Percentiles rank a stretch among this genome's conserved stretches.
Conservation (phyloP, 2,113 vertebrate genomes). For the Zingel zingel region DNA sequence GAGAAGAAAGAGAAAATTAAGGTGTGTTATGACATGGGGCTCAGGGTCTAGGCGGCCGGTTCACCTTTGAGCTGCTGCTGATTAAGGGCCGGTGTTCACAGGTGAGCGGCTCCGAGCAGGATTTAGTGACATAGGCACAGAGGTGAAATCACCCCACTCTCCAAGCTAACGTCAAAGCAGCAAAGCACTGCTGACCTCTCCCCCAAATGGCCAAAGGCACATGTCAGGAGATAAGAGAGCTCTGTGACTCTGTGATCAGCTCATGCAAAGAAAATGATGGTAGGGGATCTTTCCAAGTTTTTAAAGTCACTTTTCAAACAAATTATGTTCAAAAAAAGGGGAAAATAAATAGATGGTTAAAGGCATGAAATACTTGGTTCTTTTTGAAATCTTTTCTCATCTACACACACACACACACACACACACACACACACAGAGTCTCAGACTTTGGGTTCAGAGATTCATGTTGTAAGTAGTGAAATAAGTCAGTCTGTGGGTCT, state of each 20-base stretch:
- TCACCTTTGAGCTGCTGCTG: slow-evolving; percentile 76
- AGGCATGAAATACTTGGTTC: background rate
- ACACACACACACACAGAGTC: too few species aligned
- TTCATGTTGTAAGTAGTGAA: slow-evolving; percentile 28
- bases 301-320: background rate
- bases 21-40: slow-evolving; percentile 77
- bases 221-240: slow-evolving; percentile 53
- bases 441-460: slow-evolving; percentile 18
- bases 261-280: slow-evolving; percentile 33
- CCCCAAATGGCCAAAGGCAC: slow-evolving; percentile 63
- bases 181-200: slow-evolving; percentile 58
- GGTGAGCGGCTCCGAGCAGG: slow-evolving; percentile 78
- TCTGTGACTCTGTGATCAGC: slow-evolving; percentile 27
- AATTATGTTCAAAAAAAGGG: background rate
- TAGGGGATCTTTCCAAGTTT: slow-evolving; percentile 22
- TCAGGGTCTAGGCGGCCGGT: slow-evolving; percentile 59
- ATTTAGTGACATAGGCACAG: slow-evolving; percentile 68
- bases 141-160: slow-evolving; percentile 58
- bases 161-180: slow-evolving; percentile 31
- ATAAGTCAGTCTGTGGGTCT: slow-evolving; percentile 61
- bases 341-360: background rate
- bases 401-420: background rate
- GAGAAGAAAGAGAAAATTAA: slow-evolving; percentile 67
- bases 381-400: background rate
- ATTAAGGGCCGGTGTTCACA: slow-evolving; percentile 75